Base-by-base conservation (phyloP, 1,140 invertebrate genomes). In the Limonius californicus region DNA sequence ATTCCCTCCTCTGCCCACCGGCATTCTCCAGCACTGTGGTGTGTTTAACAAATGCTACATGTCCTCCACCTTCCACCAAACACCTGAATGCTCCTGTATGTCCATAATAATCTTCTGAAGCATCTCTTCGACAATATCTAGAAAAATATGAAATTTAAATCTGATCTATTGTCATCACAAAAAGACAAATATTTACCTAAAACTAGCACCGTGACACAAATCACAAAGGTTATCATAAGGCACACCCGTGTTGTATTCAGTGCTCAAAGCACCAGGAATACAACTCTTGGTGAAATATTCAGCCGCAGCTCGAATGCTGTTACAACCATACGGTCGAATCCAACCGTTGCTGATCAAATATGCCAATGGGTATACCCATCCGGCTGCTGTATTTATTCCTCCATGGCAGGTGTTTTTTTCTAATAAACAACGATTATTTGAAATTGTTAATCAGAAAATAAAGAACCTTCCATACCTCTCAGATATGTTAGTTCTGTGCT, bases 31-130 rank as follows among this genome's bases (percentile, higher is more conserved):
- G 84, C 0, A 97, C 91, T 0, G 95, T 95, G 0, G 92, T 92
- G 75, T 94, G 91, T 64, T 95, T 92, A 0, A 96, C 90, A 77
- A 98, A 98, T 0, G 96, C 95, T 12, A 98, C 93, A 76, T 98
- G 86, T 1, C 94, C 96, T 12, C 93, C 93, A 11, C 93, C 94
- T 79, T 98, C 96, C 0, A 97, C 91, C 30, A 99, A 82, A 76
- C 95, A 98, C 50, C 94, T 81, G 63, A 98, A 89, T 0, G 95
- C 94, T 54, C 95, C 95, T 15, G 88, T 93, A 68, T 92, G 84
- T 0, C 94, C 93, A 73, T 87, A 97, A 71, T 93, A 97, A 69
- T 91, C 89, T 78, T 97, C 94, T 0, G 87, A 87, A 39, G 90
- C 89, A 74, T 94, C 91, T 54, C 94, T 78, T 55, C 86, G 80